Conservation (phyloP, 2,113 vertebrate species). For the Plestiodon gilberti region DNA sequence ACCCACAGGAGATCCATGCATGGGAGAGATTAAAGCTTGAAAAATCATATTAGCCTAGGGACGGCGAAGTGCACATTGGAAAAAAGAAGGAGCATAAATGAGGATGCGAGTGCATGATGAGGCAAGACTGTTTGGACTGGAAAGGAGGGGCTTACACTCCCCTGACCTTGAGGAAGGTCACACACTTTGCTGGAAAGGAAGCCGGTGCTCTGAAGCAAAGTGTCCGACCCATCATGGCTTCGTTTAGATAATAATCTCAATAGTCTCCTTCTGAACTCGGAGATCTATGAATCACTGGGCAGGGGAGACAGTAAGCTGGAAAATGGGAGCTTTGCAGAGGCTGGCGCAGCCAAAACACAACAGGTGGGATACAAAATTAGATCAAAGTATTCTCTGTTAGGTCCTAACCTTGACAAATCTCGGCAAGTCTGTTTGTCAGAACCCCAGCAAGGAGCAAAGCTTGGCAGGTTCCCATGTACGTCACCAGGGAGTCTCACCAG, state of each 20-base stretch:
- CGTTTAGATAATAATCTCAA: conserved; percentile 5
- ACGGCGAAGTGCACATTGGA: not conserved
- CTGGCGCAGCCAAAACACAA: not conserved
- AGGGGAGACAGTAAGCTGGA: not conserved
- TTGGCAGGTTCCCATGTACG: not conserved
- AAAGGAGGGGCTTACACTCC: not conserved
- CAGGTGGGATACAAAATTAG: conserved; percentile 11
- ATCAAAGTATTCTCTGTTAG: conserved; percentile 16
- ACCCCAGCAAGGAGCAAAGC: not conserved
- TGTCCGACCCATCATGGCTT: not conserved
- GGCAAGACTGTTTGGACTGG: not conserved
- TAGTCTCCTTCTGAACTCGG: not conserved
- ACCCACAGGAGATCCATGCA: conserved; percentile 5
- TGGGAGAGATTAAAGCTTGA: not conserved
- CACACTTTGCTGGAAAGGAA: conserved; percentile 2
- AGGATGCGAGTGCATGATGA: accelerated
- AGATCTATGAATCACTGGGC: accelerated
- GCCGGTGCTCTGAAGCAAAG: not conserved
- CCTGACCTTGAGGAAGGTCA: not conserved
- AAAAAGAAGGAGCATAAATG: not conserved
- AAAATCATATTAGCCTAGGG: conserved; percentile 17
- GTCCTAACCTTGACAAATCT: conserved; percentile 16
- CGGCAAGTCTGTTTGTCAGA: not conserved
- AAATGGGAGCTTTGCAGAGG: not conserved
- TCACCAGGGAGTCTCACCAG: not conserved